Evolutionary conservation across 2,888 invertebrate genomes (phyloP).

Genomic region (Drosophila paucipuncta): DNA sequence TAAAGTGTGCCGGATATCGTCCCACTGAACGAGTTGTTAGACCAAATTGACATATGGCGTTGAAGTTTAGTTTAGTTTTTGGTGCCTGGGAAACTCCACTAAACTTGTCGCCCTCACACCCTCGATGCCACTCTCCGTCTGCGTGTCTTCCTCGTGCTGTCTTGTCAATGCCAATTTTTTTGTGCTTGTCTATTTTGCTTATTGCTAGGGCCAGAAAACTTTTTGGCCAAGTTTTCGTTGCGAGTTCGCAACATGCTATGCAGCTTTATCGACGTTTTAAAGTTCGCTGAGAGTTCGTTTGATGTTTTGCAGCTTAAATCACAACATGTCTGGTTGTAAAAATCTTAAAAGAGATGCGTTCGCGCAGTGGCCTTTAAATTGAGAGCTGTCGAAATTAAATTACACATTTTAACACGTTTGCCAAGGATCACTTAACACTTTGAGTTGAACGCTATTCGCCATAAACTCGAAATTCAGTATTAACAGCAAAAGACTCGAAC

Average conservation of each 20-base stretch:
- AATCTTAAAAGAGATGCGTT: conserved; percentile 30
- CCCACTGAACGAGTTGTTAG: conserved; percentile 69
- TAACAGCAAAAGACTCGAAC: background rate
- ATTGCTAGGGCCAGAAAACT: conserved; percentile 36
- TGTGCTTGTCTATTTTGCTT: conserved; percentile 69
- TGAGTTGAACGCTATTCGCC: conserved; percentile 38
- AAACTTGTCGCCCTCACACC: conserved; percentile 27
- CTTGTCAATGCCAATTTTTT: conserved; percentile 73
- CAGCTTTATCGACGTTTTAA: conserved; percentile 55
- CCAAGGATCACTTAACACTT: conserved; percentile 64
- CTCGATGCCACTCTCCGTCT: background rate
- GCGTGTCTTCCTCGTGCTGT: background rate
- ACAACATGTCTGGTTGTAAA: conserved; percentile 47
- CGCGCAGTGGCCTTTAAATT: conserved; percentile 30
- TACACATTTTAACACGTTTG: conserved; percentile 75
- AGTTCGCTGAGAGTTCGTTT: conserved; percentile 45
- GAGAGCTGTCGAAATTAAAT: conserved; percentile 60
- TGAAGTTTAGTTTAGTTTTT: conserved; percentile 57
- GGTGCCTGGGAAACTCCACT: conserved; percentile 29
- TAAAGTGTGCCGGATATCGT: conserved; percentile 50
- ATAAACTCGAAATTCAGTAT: conserved; percentile 34
- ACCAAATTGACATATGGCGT: conserved; percentile 79
- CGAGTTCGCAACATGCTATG: conserved; percentile 14
- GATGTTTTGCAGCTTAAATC: conserved; percentile 44
- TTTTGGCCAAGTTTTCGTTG: conserved; percentile 47